A percentile compares a stretch with the other conserved stretches of the same genome.
These are phyloP conservation scores for Drosophila hamatofila DNA, from an alignment of 2,888 invertebrate genomes.

Conservation along the genomic window DNA sequence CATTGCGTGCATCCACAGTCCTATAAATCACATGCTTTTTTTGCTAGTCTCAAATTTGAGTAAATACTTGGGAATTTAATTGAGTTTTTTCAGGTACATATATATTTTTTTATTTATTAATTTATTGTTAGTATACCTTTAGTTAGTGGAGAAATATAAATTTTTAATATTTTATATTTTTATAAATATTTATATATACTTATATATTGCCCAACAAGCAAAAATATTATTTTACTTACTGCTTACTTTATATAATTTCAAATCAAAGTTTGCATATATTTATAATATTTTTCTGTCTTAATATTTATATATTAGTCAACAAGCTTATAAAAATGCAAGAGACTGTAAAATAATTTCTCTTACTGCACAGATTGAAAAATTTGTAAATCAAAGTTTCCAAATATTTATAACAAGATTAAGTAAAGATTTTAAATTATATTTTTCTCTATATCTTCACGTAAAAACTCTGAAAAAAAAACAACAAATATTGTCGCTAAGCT, in stretches of 20 bases:
- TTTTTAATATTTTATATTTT: neutral
- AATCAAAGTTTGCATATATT: too few species aligned
- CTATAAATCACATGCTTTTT: constrained; percentile 5
- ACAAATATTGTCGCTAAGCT: too few species aligned
- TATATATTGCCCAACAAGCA: too few species aligned
- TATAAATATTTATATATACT: neutral
- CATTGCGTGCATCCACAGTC: neutral
- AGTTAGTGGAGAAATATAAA: neutral
- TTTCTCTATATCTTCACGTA: too few species aligned
- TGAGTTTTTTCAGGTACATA: neutral
- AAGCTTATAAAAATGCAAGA: neutral
- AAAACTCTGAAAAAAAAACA: too few species aligned
- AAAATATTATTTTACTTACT: too few species aligned
- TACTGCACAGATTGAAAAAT: too few species aligned
- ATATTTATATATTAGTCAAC: too few species aligned
- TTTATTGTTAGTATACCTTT: neutral
- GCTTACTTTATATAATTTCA: too few species aligned
- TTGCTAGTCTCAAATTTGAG: too few species aligned
- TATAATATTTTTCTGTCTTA: neutral
- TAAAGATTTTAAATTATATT: neutral
- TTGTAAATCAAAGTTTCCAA: too few species aligned
- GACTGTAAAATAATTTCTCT: neutral
- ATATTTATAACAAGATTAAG: too few species aligned
- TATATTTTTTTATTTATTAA: neutral
- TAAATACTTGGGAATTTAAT: neutral